phyloP scores from a whole-genome alignment of 2,888 invertebrate genomes.

The Pandemis heparana region DNA sequence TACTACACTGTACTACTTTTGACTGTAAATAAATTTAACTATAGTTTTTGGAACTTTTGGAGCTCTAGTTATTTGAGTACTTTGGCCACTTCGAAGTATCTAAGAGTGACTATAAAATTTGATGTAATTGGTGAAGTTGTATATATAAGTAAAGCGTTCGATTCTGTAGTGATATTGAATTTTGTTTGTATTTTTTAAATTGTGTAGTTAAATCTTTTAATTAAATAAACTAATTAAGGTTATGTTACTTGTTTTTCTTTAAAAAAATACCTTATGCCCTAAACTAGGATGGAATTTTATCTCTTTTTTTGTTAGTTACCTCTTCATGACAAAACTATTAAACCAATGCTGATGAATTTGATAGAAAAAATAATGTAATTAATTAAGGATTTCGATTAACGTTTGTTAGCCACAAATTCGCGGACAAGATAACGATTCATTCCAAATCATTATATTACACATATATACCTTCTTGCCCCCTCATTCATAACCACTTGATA shows the following conservation, averaged over 20 bases:
- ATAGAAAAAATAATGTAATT: no score
- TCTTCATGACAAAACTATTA: no score
- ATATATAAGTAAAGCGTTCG: neutral
- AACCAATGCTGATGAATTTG: no score
- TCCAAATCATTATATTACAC: no score
- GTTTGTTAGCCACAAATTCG: no score
- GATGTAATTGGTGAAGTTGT: neutral
- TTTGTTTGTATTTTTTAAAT: neutral
- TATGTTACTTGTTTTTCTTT: neutral
- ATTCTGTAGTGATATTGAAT: neutral
- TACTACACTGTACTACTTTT: no score
- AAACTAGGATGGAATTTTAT: no score
- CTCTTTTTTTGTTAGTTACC: no score
- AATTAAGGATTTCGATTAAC: no score
- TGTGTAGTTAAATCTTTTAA: slow-evolving; percentile 16
- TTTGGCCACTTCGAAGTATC: neutral
- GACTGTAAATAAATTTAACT: neutral
- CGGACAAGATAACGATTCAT: no score
- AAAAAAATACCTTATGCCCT: neutral
- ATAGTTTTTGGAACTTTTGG: neutral
- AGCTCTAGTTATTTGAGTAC: neutral
- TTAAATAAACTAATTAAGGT: slow-evolving; percentile 23
- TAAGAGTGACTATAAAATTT: neutral
- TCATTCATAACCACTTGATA: no score
- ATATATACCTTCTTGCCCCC: no score